Conservation (phyloP, 2,113 vertebrate genomes). For the Scolopax mira region DNA sequence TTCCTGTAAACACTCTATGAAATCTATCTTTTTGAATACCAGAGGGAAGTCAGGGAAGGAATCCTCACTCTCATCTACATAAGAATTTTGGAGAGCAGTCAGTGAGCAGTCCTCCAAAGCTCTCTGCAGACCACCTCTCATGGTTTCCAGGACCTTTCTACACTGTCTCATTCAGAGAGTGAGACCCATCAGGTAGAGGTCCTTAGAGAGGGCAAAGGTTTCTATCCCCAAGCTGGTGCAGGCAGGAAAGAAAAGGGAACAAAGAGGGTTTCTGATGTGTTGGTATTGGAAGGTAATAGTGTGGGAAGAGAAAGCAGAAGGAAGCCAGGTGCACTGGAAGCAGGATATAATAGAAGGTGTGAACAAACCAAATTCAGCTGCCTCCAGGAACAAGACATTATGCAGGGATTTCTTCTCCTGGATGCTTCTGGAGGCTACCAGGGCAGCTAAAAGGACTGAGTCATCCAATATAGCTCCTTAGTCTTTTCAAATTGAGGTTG, state of each 20-base stretch:
- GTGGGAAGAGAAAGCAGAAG: background rate
- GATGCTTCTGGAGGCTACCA: background rate
- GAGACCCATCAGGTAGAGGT: background rate
- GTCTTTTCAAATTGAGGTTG: background rate
- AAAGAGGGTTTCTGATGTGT: background rate
- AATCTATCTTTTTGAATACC: background rate
- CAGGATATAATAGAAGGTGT: background rate
- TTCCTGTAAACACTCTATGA: background rate
- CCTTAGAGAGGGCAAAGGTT: background rate
- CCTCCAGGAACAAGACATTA: background rate
- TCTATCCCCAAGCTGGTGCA: background rate
- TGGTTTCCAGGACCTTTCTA: background rate
- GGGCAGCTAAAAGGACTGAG: background rate
- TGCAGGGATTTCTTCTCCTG: background rate
- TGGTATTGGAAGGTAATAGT: background rate
- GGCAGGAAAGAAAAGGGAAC: background rate
- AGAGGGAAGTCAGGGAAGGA: background rate
- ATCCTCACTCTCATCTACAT: background rate
- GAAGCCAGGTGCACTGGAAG: background rate
- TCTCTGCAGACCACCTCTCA: background rate
- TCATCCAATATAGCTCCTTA: background rate
- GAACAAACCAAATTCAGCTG: background rate
- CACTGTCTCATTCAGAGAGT: background rate
- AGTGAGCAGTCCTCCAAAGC: background rate
- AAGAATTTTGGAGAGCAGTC: background rate